Base-by-base conservation (phyloP, 2,797 vertebrate genomes). In the Neoniphon sammara region DNA sequence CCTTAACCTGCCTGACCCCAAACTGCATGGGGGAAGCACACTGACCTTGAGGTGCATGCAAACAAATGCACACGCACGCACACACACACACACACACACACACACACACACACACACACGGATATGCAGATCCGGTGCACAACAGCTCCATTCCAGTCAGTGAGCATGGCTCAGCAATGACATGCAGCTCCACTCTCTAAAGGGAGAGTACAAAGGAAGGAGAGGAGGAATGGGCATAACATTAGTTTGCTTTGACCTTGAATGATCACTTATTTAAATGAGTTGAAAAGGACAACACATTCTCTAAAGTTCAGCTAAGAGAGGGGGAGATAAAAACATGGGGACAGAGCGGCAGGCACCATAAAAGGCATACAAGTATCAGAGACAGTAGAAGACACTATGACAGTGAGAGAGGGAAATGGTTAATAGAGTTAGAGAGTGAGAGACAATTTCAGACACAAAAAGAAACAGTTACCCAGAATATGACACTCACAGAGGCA, bases 201-300 rank as follows among this genome's bases (percentile, higher is more conserved):
- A 75, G 21, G 60, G 25, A 61, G 11, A 18, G 46, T 5, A 14
- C 61, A 55, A 52, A 66, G 54, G 18, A 66, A 52, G 49, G 42
- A 55, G 15, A 4, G 39, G 46, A 70, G 55, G 46, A 80, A 68
- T 57, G 31, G 14, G 54, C 21, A 53, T 52, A 62, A 20, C 27
- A 53, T 39, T 44, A 12, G 34, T 21, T 20, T 61, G 49, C 39
- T 67, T 31, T 80, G 54, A 86, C 82, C 77, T 81, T 82, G 73
- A 50, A 1, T 17, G 7, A 34, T 2, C 46, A 60, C 17, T 68
- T 30, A 34, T 27, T 70, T 58, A 34, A 18, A 42, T 21, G 18
- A 61, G 44, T 10, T 8, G 62, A 20, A 60, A 61, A 66, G 21
- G 21, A 23, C 34, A 66, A 59, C 6, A 20, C 5, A 61, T 49